Percentiles rank a stretch among this genome's conserved stretches.
Evolutionary conservation across 2,888 invertebrate species (phyloP).

Genomic region (Trissonchulus latispiculum): DNA sequence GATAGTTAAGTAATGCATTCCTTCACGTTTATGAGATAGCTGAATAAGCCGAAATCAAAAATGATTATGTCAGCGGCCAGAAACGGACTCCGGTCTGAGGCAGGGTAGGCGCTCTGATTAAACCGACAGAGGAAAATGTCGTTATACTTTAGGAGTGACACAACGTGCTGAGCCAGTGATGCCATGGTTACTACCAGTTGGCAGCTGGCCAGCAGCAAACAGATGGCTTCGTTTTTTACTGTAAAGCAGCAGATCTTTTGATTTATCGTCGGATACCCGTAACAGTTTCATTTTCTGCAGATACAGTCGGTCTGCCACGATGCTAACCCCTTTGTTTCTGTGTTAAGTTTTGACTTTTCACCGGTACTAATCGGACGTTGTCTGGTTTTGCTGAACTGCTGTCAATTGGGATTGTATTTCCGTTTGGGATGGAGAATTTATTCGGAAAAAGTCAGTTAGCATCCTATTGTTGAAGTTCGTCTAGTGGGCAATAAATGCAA

Average conservation of each 20-base stretch:
- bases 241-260: background rate
- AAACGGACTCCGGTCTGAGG: slow-evolving; percentile 33
- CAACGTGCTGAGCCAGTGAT: slow-evolving; percentile 19
- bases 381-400: too few relatives aligned
- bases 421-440: too few relatives aligned
- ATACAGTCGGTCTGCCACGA: background rate
- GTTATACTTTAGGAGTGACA: background rate
- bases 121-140: slow-evolving; percentile 17
- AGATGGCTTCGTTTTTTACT: slow-evolving; percentile 9
- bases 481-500: too few relatives aligned
- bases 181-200: slow-evolving; percentile 16
- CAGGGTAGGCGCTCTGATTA: slow-evolving; percentile 29
- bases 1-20: slow-evolving; percentile 38
- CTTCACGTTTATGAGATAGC: slow-evolving; percentile 20
- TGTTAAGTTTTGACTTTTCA: too few relatives aligned
- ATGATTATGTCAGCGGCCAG: slow-evolving; percentile 16
- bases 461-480: too few relatives aligned
- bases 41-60: slow-evolving; percentile 18
- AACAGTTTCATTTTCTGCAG: slow-evolving; percentile 7
- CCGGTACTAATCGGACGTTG: too few relatives aligned
- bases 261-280: slow-evolving; percentile 2
- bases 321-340: background rate
- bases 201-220: background rate
- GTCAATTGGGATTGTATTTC: too few relatives aligned
- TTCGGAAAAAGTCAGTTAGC: too few relatives aligned